Evolutionary conservation across 1,140 invertebrate species (phyloP).

Genomic region (Coptotermes formosanus): DNA sequence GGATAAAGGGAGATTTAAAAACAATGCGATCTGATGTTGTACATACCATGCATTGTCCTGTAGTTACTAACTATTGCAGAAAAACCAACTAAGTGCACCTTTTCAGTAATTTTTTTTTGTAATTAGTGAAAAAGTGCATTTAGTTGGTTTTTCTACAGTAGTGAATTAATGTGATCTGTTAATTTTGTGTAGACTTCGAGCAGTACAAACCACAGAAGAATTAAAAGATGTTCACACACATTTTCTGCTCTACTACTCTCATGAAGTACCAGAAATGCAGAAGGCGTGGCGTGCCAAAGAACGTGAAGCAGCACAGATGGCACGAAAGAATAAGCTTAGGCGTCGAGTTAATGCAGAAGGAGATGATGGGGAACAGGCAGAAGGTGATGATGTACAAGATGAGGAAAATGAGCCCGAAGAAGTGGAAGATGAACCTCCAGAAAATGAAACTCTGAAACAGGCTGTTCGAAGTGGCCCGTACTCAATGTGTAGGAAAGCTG

Average conservation of each 20-base stretch:
- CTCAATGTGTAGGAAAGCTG: conserved; percentile 78
- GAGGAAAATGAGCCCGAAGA: conserved; percentile 53
- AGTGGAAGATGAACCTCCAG: conserved; percentile 57
- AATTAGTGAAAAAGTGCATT: too few species aligned
- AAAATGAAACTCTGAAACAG: conserved; percentile 72
- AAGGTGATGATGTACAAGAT: conserved; percentile 49
- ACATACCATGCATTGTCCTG: too few species aligned
- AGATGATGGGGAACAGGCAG: conserved; percentile 54
- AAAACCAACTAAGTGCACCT: too few species aligned
- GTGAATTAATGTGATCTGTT: neutral
- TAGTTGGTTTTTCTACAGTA: too few species aligned
- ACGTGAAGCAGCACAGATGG: conserved; percentile 44
- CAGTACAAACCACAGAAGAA: conserved; percentile 86
- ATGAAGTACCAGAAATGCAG: conserved; percentile 84
- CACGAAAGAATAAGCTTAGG: conserved; percentile 44
- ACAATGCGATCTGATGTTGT: too few species aligned
- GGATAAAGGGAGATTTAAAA: too few species aligned
- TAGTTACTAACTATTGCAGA: too few species aligned
- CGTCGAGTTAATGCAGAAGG: conserved; percentile 52
- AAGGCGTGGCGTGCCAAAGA: conserved; percentile 62
- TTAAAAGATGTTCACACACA: conserved; percentile 90
- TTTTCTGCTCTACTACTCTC: conserved; percentile 89
- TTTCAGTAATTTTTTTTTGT: too few species aligned
- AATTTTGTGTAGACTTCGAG: conserved; percentile 55
- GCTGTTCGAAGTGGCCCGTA: conserved; percentile 85